phyloP scores from a whole-genome alignment of 2,113 vertebrate genomes.

The Diadophis punctatus region DNA sequence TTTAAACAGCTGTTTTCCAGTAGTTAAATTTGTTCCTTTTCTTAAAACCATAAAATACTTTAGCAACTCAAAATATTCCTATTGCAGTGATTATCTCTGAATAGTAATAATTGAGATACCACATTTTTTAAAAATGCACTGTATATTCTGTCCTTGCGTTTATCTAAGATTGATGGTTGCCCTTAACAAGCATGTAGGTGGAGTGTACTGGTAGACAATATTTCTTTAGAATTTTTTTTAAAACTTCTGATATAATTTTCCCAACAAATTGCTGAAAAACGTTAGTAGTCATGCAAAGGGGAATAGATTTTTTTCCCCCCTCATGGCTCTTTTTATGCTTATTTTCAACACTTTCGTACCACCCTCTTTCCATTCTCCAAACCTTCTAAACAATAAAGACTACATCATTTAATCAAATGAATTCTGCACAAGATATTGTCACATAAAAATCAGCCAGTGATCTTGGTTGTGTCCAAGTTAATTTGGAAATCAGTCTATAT shows the following conservation, averaged over 20 bases:
- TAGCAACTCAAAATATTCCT: not conserved
- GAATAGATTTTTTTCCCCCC: not conserved
- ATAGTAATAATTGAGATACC: not conserved
- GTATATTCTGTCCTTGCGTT: not conserved
- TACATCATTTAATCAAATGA: not conserved
- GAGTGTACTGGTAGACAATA: not conserved
- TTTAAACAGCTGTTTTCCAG: slow-evolving; percentile 9
- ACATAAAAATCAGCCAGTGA: not conserved
- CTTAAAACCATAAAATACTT: not conserved
- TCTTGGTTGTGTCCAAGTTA: not conserved
- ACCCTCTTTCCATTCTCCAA: not conserved
- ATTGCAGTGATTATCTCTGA: not conserved
- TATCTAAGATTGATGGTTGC: not conserved
- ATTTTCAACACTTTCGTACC: not conserved
- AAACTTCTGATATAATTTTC: not conserved
- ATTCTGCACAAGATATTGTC: not conserved
- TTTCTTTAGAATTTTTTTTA: not conserved
- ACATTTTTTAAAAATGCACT: not conserved
- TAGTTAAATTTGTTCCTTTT: not conserved
- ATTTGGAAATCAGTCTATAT: not conserved
- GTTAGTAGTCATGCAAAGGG: not conserved
- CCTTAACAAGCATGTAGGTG: not conserved
- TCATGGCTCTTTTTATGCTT: not conserved
- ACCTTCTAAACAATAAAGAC: not conserved
- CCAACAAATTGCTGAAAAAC: not conserved